phyloP scores from a whole-genome alignment of 2,888 invertebrate species.

The Tetragonula carbonaria region DNA sequence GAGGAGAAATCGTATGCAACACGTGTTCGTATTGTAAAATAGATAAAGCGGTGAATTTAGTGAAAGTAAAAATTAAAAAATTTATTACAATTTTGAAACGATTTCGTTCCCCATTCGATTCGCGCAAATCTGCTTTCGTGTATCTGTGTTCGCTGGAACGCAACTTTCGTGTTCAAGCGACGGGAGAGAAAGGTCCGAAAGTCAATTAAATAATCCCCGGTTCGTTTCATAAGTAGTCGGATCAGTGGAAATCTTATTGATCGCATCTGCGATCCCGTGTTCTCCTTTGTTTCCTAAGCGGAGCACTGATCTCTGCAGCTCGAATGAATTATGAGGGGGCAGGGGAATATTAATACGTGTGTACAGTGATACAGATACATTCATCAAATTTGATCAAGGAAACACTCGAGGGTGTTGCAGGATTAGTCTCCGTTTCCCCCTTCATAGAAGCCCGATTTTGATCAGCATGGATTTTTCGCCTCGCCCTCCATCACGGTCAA shows the following conservation, averaged over 20 bases:
- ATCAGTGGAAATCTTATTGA: constrained; percentile 57
- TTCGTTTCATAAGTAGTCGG: constrained; percentile 21
- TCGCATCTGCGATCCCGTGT: constrained; percentile 58
- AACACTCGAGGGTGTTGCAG: constrained; percentile 61
- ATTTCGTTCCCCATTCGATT: too few species aligned
- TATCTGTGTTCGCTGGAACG: not conserved
- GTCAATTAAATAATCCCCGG: constrained; percentile 60
- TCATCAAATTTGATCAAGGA: constrained; percentile 63
- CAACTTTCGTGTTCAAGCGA: not conserved
- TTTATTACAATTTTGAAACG: too few species aligned
- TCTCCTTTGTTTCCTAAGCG: constrained; percentile 59
- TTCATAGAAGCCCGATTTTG: constrained; percentile 54
- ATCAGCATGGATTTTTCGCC: constrained; percentile 57
- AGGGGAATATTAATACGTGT: constrained; percentile 65
- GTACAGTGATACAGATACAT: constrained; percentile 65
- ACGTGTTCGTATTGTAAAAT: too few species aligned
- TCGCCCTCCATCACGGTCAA: constrained; percentile 13
- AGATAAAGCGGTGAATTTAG: too few species aligned
- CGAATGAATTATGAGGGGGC: constrained; percentile 57
- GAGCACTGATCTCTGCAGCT: constrained; percentile 58
- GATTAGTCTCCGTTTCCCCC: constrained; percentile 57
- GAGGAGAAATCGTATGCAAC: too few species aligned
- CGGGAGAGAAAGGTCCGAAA: constrained; percentile 24
- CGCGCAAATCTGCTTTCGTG: not conserved
- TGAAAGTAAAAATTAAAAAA: too few species aligned